These are phyloP conservation scores for Leptosomus discolor DNA, from an alignment of 2,113 vertebrate species.

Conservation along the genomic window DNA sequence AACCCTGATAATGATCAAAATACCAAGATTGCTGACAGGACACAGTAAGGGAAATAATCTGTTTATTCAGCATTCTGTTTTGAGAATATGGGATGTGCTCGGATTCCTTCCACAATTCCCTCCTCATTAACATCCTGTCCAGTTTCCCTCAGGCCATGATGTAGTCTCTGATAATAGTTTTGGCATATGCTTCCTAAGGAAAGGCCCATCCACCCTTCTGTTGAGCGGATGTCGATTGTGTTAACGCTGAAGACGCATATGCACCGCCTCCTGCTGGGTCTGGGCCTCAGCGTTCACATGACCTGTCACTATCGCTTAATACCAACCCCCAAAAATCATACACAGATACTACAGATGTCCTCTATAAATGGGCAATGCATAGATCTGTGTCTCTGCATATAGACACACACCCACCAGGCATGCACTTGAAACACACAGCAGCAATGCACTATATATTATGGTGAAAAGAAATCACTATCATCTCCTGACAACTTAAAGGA, in stretches of 20 bases:
- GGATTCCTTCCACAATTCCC: background rate
- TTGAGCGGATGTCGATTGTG: constrained; percentile 23
- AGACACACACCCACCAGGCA: background rate
- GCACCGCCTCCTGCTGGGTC: constrained; percentile 53
- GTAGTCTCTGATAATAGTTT: constrained; percentile 46
- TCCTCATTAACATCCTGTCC: constrained; percentile 40
- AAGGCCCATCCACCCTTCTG: constrained; percentile 41
- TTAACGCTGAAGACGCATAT: constrained; percentile 35
- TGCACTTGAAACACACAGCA: background rate
- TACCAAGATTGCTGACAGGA: constrained; percentile 3
- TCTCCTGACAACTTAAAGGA: background rate
- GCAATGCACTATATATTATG: background rate
- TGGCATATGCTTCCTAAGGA: constrained; percentile 61
- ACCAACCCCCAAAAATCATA: background rate
- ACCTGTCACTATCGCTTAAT: constrained; percentile 50
- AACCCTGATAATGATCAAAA: constrained; percentile 47
- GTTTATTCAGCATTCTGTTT: constrained; percentile 27
- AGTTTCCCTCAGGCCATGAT: constrained; percentile 47
- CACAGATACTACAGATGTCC: background rate
- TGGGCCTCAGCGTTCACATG: background rate
- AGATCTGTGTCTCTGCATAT: background rate
- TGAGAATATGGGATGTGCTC: background rate
- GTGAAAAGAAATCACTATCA: background rate
- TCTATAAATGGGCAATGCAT: background rate
- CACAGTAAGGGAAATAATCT: background rate